These are phyloP conservation scores for Dorcus hopei DNA, from an alignment of 2,888 invertebrate genomes.

Conservation along the genomic window DNA sequence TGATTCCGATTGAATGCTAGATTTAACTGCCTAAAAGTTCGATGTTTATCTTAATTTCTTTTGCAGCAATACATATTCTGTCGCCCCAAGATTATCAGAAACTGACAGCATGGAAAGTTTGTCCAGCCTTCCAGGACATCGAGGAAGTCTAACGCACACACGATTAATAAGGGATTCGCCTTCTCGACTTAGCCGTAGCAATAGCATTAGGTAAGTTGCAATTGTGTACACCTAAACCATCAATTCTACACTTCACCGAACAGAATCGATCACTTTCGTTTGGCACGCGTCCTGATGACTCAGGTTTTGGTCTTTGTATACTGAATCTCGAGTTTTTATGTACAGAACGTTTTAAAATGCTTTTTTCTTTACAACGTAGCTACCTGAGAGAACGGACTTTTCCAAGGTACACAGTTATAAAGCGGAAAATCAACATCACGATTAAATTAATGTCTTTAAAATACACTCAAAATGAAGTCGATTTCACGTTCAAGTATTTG, in stretches of 20 bases:
- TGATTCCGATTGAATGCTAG: too few relatives aligned
- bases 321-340: too few relatives aligned
- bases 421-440: slow-evolving; percentile 7
- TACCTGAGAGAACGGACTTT: slow-evolving; percentile 91
- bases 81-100: slow-evolving; percentile 76
- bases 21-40: too few relatives aligned
- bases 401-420: slow-evolving; percentile 69
- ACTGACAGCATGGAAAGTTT: slow-evolving; percentile 85
- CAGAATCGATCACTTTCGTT: too few relatives aligned
- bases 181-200: slow-evolving; percentile 81
- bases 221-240: too few relatives aligned
- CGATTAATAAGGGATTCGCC: slow-evolving; percentile 66
- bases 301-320: neutral
- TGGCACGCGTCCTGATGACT: too few relatives aligned
- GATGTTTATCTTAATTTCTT: too few relatives aligned
- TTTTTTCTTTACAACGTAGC: slow-evolving; percentile 55
- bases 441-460: slow-evolving; percentile 5
- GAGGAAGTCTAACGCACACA: slow-evolving; percentile 72
- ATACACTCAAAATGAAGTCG: neutral
- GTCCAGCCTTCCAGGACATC: slow-evolving; percentile 55
- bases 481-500: neutral
- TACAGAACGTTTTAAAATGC: slow-evolving; percentile 14
- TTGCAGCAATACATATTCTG: slow-evolving; percentile 66
- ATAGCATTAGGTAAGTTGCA: slow-evolving; percentile 80
- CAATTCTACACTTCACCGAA: too few relatives aligned